Evolutionary conservation across 92 coral and sea anemone genomes (phyloP).

Genomic region (Palythoa caribaeorum): DNA sequence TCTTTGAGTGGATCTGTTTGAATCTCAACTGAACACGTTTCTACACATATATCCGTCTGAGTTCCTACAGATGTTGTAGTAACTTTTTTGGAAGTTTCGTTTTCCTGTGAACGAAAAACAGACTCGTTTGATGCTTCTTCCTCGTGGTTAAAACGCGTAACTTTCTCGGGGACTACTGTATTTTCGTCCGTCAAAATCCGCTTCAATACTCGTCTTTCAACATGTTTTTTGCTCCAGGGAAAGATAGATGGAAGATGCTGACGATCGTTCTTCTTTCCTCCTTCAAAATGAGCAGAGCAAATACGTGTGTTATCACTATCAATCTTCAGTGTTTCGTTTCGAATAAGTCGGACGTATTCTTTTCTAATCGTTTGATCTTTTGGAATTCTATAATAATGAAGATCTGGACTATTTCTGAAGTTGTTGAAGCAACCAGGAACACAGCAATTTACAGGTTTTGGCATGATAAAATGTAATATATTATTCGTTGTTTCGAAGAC

Average conservation of each 20-base stretch:
- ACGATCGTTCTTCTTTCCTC: conserved; percentile 8
- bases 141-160: not conserved
- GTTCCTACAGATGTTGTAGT: not conserved
- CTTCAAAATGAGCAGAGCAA: not conserved
- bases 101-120: not conserved
- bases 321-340: not conserved
- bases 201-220: conserved; percentile 16
- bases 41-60: not conserved
- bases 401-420: conserved; percentile 1
- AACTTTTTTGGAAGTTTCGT: conserved; percentile 2
- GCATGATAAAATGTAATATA: not conserved
- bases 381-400: conserved; percentile 4
- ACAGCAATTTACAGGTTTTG: not conserved
- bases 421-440: not conserved
- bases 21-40: not conserved
- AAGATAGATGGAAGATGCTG: conserved; percentile 3
- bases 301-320: not conserved
- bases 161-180: not conserved
- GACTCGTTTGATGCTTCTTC: not conserved
- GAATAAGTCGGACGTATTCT: conserved; percentile 1
- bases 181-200: not conserved
- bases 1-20: conserved; percentile 3
- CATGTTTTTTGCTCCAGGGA: not conserved
- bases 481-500: not conserved
- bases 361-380: conserved; percentile 1